These are phyloP conservation scores for Drosophila kuntzei DNA, from an alignment of 2,888 invertebrate species.

Conservation along the genomic window DNA sequence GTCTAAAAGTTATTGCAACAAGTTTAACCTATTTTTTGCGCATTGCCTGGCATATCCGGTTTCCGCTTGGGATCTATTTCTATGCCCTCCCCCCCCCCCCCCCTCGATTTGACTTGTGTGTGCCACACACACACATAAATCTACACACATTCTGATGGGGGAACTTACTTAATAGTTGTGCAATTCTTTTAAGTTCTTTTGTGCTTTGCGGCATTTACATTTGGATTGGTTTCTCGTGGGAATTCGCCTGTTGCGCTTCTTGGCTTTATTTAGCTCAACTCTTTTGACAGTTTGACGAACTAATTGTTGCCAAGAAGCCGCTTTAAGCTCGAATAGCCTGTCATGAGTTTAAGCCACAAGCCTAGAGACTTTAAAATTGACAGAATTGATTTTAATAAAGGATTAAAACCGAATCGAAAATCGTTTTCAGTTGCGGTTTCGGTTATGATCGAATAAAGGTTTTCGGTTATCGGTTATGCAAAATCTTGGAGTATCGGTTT, in stretches of 20 bases:
- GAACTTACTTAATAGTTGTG: constrained; percentile 59
- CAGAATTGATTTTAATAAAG: too few relatives aligned
- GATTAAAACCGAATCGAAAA: too few relatives aligned
- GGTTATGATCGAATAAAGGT: too few relatives aligned
- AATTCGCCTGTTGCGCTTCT: constrained; percentile 32
- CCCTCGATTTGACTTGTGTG: constrained; percentile 17
- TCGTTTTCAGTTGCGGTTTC: too few relatives aligned
- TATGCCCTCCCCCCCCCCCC: neutral
- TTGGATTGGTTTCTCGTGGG: constrained; percentile 29
- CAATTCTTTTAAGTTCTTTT: constrained; percentile 53
- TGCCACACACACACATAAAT: neutral
- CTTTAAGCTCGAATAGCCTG: neutral
- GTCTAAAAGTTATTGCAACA: constrained; percentile 71
- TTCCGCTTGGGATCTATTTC: constrained; percentile 54
- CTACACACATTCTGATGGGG: neutral
- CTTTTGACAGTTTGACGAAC: neutral
- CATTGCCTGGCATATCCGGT: constrained; percentile 48
- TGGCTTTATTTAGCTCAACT: neutral
- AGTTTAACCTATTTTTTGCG: constrained; percentile 66
- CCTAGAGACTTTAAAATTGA: neutral
- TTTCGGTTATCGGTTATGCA: too few relatives aligned
- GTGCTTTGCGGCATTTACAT: constrained; percentile 33
- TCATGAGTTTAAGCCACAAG: neutral
- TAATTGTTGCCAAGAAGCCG: neutral
- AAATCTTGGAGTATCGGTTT: too few relatives aligned